Conservation (phyloP, 2,888 invertebrate species). For the Pristionchus mayeri region DNA sequence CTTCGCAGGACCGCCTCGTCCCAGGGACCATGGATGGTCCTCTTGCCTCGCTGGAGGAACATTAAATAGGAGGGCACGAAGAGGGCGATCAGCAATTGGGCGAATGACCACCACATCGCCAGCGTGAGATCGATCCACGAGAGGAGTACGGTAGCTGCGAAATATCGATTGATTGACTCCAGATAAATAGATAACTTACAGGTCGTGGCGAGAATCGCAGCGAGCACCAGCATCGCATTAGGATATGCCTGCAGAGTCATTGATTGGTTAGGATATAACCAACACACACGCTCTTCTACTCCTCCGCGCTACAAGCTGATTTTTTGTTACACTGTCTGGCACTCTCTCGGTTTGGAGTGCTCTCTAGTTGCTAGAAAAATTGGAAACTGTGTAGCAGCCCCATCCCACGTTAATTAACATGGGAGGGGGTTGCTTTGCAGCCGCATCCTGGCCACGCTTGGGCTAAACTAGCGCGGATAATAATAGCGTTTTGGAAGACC, state of each 20-base stretch:
- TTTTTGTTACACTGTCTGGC: no score
- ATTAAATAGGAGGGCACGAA: background rate
- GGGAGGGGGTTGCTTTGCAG: no score
- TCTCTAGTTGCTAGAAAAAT: no score
- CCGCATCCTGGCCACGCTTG: no score
- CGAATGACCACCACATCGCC: slow-evolving; percentile 15
- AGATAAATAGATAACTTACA: slow-evolving; percentile 5
- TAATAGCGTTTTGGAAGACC: no score
- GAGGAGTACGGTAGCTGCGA: slow-evolving; percentile 33
- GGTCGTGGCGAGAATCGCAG: background rate
- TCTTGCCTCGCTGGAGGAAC: slow-evolving; percentile 58
- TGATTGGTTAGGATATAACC: no score
- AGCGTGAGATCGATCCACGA: background rate
- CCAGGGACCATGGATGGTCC: slow-evolving; percentile 96
- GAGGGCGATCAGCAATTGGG: background rate
- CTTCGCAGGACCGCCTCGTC: slow-evolving; percentile 85
- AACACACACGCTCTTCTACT: no score
- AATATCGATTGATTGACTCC: background rate
- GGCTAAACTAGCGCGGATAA: no score
- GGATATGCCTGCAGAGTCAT: background rate
- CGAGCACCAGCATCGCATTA: background rate
- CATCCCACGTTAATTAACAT: no score
- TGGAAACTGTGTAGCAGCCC: no score
- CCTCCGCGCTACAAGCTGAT: no score
- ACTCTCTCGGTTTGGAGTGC: no score